A percentile compares a stretch with the other conserved stretches of the same genome.
Conservation (phyloP, 2,888 invertebrate species). For the Leptopilina myrica region DNA sequence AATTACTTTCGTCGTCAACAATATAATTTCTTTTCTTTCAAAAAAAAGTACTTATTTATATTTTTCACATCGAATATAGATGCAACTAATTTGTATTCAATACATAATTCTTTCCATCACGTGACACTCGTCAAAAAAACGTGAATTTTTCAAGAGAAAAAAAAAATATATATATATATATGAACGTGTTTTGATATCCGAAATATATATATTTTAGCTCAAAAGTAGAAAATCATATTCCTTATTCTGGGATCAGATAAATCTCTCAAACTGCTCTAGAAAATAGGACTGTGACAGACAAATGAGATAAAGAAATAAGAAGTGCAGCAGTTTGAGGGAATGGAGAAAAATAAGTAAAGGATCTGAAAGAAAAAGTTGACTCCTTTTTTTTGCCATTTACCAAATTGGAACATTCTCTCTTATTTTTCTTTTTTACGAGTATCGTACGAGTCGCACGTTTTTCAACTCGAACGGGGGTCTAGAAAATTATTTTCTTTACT, state of each 20-base stretch:
- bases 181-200: slow-evolving; percentile 29
- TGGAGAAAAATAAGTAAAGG: slow-evolving; percentile 5
- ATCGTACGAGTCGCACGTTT: slow-evolving; percentile 17
- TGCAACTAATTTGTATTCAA: too few species aligned
- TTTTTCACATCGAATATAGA: too few species aligned
- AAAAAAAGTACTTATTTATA: too few species aligned
- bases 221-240: slow-evolving; percentile 9
- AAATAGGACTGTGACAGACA: not conserved
- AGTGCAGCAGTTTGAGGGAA: slow-evolving; percentile 33
- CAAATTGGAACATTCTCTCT: slow-evolving; percentile 49
- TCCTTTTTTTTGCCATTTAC: slow-evolving; percentile 46
- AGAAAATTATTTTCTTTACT: slow-evolving; percentile 5
- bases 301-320: not conserved
- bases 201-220: not conserved
- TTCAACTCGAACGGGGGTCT: slow-evolving; percentile 14
- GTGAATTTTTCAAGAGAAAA: not conserved
- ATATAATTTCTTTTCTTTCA: too few species aligned
- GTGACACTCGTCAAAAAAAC: not conserved
- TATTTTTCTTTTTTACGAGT: slow-evolving; percentile 43
- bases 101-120: too few species aligned
- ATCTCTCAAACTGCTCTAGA: not conserved
- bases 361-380: not conserved
- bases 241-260: not conserved
- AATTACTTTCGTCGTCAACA: too few species aligned
- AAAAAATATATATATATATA: too few species aligned